Evolutionary conservation across 2,888 invertebrate genomes (phyloP), one percentile per base, ranked within the genome.

Genomic region (Campaea margaritaria): DNA sequence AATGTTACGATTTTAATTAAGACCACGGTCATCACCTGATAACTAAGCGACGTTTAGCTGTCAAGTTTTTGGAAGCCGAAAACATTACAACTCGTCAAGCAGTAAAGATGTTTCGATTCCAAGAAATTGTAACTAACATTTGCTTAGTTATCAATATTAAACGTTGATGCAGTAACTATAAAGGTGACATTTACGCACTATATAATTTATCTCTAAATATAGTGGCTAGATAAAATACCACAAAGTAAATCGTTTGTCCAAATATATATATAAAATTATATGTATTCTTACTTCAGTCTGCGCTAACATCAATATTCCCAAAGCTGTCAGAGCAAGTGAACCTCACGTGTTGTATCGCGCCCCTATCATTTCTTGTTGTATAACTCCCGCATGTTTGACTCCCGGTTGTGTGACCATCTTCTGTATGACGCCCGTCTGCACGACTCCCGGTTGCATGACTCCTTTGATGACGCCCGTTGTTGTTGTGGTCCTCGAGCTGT

Each of bases 311-410:
- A 57, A 74, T 65, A 61, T 81, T 79, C 62, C 78, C 77, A 63
- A 78, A 68, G 73, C 63, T 74, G 58, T 79, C 76, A 49, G 55
- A 69, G 52, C 63, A 69, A 57, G 67, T 69, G 67, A 84, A 80
- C 56, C 77, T 75, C 56, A 82, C 82, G 59, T 74, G 79, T 42
- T 72, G 54, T 34, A 71, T 75, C 58, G 55, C 56, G 55, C 12
- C 54, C 58, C 38, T 66, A 64, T 38, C 38, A 41, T 36, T 60
- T 9, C 34, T 48, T 50, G 27, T 44, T 52, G 53, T 42, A 34
- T 47, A 47, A 31, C 16, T 31, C n/a, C 46, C 38, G 46, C 11
- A 44, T 52, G 43, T 34, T 34, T 54, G 34, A 39, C 48, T 48
- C 0, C 13, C 14, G 39, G 13, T 42, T 38, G 55, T 48, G 39